Evolutionary conservation across 2,888 invertebrate species (phyloP).

Genomic region (Tanypteryx hageni): DNA sequence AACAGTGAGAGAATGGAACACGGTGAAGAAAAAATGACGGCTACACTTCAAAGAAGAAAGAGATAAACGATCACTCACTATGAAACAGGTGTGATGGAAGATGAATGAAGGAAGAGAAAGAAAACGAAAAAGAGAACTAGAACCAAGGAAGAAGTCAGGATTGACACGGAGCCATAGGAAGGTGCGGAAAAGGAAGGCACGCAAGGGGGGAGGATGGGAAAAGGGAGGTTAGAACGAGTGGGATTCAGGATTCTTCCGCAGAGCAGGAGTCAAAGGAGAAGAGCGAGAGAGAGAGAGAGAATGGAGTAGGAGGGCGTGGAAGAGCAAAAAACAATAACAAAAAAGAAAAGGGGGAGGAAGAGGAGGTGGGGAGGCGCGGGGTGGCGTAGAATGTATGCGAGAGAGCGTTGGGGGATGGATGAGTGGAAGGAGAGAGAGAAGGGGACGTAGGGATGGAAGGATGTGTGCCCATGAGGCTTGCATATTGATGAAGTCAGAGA

Average conservation of each 20-base stretch:
- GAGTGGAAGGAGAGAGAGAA: background rate
- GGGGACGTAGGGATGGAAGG: background rate
- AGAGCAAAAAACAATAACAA: conserved; percentile 26
- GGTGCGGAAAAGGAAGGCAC: background rate
- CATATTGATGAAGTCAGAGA: background rate
- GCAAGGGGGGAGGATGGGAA: background rate
- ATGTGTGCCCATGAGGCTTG: conserved; percentile 35
- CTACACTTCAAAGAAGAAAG: too few species aligned
- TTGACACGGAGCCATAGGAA: too few species aligned
- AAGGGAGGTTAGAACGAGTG: background rate
- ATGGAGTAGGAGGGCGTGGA: background rate
- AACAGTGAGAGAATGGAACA: background rate
- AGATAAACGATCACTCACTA: background rate
- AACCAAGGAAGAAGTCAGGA: too few species aligned
- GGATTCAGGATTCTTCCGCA: background rate
- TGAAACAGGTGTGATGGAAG: background rate
- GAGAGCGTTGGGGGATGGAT: background rate
- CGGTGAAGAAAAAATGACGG: background rate
- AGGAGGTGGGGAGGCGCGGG: background rate
- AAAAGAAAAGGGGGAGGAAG: background rate
- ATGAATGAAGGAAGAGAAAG: background rate
- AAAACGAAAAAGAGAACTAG: background rate
- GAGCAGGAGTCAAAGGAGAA: background rate
- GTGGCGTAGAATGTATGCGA: conserved; percentile 2
- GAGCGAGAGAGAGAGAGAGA: background rate